These are phyloP conservation scores for Zele albiditarsus DNA, from an alignment of 2,888 invertebrate species.

Conservation along the genomic window DNA sequence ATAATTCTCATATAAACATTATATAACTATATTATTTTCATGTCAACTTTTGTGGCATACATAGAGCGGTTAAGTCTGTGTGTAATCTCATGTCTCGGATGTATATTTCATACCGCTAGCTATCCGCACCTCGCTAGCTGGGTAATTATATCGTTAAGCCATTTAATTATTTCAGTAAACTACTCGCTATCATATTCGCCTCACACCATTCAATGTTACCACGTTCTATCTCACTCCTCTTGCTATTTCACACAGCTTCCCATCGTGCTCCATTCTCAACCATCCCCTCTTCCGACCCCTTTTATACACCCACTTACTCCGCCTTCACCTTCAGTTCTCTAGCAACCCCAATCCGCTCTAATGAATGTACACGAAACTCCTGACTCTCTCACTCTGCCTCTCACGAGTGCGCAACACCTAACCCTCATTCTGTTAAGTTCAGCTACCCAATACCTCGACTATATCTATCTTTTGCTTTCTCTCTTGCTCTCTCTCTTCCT, in stretches of 20 bases:
- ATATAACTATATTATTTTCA: constrained; percentile 1
- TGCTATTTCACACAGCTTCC: constrained; percentile 52
- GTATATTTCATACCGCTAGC: constrained; percentile 33
- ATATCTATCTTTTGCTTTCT: constrained; percentile 18
- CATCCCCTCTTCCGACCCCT: not conserved
- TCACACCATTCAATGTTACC: constrained; percentile 63
- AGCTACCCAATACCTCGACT: constrained; percentile 35
- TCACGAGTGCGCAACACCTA: constrained; percentile 35
- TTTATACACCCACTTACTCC: constrained; percentile 17
- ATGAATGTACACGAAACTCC: constrained; percentile 60
- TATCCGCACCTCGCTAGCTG: constrained; percentile 47
- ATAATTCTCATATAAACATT: not conserved
- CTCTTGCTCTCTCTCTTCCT: constrained; percentile 16
- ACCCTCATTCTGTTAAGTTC: constrained; percentile 41
- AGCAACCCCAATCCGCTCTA: constrained; percentile 54
- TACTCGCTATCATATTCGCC: constrained; percentile 69
- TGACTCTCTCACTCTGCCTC: constrained; percentile 41
- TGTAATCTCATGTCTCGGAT: constrained; percentile 28
- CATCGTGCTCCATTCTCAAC: constrained; percentile 36
- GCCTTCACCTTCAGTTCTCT: constrained; percentile 28
- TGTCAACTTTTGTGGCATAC: constrained; percentile 22
- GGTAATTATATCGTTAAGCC: constrained; percentile 73
- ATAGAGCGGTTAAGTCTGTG: constrained; percentile 10
- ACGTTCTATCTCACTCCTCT: constrained; percentile 32
- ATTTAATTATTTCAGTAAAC: constrained; percentile 73